These are phyloP conservation scores for Phytoseiulus persimilis DNA, from an alignment of 2,888 invertebrate genomes.

Conservation along the genomic window DNA sequence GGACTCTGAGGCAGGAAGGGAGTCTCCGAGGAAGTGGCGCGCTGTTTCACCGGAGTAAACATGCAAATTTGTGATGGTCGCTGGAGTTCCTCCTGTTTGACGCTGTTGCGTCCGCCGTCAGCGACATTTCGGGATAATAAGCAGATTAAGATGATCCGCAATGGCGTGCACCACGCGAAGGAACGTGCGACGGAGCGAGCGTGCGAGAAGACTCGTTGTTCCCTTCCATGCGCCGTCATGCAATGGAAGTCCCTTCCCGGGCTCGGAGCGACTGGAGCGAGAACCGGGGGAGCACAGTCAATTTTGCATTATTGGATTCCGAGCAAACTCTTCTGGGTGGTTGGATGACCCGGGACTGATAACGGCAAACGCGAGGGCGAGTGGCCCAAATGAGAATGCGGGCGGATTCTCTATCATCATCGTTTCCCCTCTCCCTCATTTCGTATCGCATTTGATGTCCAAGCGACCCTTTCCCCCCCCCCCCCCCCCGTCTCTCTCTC, in stretches of 20 bases:
- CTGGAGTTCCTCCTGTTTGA: neutral
- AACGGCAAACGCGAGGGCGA: neutral
- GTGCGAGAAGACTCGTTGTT: neutral
- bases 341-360: neutral
- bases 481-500: too few relatives aligned
- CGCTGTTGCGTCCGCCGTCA: neutral
- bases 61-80: neutral
- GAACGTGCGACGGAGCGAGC: neutral
- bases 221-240: neutral
- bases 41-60: neutral
- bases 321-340: neutral
- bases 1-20: neutral
- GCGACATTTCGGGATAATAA: neutral
- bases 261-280: neutral
- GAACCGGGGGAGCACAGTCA: conserved; percentile 6
- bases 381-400: neutral
- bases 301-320: conserved; percentile 38
- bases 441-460: too few relatives aligned
- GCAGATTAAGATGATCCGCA: neutral
- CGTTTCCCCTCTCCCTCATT: too few relatives aligned
- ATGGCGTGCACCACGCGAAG: neutral
- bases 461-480: too few relatives aligned
- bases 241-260: neutral
- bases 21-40: neutral
- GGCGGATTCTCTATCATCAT: too few relatives aligned